Evolutionary conservation across 92 coral and sea anemone species (phyloP).

Genomic region (Chrysogorgia sp.): DNA sequence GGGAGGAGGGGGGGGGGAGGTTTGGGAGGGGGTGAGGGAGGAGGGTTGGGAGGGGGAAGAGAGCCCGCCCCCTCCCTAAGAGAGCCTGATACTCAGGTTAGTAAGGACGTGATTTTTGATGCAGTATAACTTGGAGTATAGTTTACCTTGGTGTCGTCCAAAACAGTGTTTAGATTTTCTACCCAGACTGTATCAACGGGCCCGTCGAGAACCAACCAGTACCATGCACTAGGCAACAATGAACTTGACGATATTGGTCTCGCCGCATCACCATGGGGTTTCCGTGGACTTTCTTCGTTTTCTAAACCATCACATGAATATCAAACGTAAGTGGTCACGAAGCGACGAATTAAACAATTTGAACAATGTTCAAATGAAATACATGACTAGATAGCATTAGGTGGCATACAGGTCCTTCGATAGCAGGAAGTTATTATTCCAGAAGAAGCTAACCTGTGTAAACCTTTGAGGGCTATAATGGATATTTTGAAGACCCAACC

Average conservation of each 20-base stretch:
- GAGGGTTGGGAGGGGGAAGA: too few relatives aligned
- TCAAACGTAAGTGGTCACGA: background rate
- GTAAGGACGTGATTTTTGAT: background rate
- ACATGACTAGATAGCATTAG: too few relatives aligned
- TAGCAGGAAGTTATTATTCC: too few relatives aligned
- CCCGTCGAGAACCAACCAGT: constrained; percentile 95
- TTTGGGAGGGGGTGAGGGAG: too few relatives aligned
- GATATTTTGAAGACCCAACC: too few relatives aligned
- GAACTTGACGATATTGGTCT: background rate
- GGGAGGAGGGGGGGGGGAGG: too few relatives aligned
- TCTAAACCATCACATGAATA: constrained; percentile 5
- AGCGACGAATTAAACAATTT: background rate
- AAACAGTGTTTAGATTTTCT: constrained; percentile 89
- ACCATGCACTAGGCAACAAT: constrained; percentile 62
- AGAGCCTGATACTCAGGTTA: too few relatives aligned
- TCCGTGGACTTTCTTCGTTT: background rate
- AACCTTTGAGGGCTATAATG: too few relatives aligned
- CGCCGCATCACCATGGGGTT: background rate
- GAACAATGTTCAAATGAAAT: background rate
- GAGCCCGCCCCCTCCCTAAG: too few relatives aligned
- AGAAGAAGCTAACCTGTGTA: too few relatives aligned
- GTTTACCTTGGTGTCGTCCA: constrained; percentile 90
- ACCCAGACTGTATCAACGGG: constrained; percentile 97
- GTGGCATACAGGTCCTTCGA: too few relatives aligned
- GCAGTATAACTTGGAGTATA: background rate